phyloP scores from a whole-genome alignment of 2,113 vertebrate species.

The Willisornis vidua region DNA sequence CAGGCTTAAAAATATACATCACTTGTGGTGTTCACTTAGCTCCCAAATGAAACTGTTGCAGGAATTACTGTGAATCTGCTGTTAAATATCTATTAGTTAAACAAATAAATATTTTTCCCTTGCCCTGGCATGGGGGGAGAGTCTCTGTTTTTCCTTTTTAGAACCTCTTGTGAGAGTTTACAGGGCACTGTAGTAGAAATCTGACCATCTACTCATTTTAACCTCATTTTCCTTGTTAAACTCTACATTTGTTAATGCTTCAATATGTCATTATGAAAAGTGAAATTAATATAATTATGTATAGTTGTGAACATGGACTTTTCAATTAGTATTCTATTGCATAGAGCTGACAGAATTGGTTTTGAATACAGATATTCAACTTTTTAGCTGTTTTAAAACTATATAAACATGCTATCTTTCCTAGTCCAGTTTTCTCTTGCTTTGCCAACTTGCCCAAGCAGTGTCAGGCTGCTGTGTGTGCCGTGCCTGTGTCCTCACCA shows the following conservation, averaged over 20 bases:
- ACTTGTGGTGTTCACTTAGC: not conserved
- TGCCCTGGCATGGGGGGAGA: not conserved
- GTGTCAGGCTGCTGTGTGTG: not conserved
- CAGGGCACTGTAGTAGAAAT: not conserved
- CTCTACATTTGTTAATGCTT: not conserved
- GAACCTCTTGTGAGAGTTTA: not conserved
- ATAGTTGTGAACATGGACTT: not conserved
- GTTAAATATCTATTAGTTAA: not conserved
- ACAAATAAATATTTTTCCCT: not conserved
- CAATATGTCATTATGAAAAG: not conserved
- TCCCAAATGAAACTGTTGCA: not conserved
- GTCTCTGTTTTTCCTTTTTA: not conserved
- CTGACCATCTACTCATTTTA: not conserved
- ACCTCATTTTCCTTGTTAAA: not conserved
- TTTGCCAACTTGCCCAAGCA: not conserved
- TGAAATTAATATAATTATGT: not conserved
- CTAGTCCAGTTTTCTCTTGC: not conserved
- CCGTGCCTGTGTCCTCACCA: not conserved
- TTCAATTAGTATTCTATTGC: not conserved
- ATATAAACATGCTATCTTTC: not conserved
- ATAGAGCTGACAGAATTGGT: not conserved
- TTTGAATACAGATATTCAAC: not conserved
- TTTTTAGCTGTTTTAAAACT: not conserved
- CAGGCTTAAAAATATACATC: not conserved
- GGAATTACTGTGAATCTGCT: conserved; percentile 12